Conservation (phyloP, 2,888 invertebrate genomes). For the Microctonus aethiopoides region DNA sequence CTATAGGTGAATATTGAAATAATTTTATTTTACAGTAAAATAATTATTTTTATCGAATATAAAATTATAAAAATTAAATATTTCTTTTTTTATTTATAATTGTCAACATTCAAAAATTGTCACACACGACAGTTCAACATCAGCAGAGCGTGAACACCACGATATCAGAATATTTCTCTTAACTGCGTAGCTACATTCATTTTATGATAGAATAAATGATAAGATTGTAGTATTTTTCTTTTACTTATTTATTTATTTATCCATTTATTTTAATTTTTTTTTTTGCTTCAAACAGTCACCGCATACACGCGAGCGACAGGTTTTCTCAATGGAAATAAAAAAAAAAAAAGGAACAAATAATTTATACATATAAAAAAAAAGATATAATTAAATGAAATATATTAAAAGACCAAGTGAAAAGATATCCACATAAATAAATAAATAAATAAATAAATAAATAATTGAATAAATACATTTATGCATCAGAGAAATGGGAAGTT, state of each 20-base stretch:
- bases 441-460: no score
- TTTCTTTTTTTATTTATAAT: no score
- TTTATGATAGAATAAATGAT: constrained; percentile 2
- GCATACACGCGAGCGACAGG: not conserved
- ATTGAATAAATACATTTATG: no score
- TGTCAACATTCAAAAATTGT: constrained; percentile 13
- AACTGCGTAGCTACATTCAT: not conserved
- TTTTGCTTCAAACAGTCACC: not conserved
- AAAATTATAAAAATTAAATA: no score
- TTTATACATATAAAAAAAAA: no score
- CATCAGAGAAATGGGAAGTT: constrained; percentile 2
- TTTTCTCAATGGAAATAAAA: not conserved
- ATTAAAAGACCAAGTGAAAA: not conserved
- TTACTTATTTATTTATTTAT: not conserved
- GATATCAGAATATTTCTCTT: constrained; percentile 19
- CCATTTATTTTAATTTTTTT: not conserved
- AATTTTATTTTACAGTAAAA: not conserved
- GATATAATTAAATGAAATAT: not conserved
- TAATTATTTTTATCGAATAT: no score
- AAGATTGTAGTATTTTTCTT: not conserved
- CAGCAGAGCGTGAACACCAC: constrained; percentile 14
- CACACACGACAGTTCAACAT: not conserved
- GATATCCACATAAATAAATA: no score
- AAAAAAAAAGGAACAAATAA: constrained; percentile 8
- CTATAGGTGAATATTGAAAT: not conserved